These are phyloP conservation scores for Nysson spinosus DNA, from an alignment of 2,888 invertebrate genomes.

Conservation along the genomic window DNA sequence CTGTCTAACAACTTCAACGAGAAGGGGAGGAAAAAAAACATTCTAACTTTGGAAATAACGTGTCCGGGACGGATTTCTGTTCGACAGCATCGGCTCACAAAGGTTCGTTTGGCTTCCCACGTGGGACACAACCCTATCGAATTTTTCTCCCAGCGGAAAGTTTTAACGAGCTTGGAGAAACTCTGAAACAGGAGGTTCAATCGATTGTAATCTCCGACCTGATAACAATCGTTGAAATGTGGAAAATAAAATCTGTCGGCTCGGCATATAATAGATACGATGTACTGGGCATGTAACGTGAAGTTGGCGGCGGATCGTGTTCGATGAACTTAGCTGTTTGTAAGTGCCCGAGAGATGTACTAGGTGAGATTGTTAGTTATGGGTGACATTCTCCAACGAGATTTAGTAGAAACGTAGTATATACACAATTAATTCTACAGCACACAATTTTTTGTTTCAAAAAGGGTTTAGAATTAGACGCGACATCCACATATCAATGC, in stretches of 20 bases:
- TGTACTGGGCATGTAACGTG: constrained; percentile 32
- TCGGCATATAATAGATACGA: constrained; percentile 17
- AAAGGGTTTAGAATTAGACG: too few relatives aligned
- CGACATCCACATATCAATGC: too few relatives aligned
- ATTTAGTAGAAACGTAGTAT: too few relatives aligned
- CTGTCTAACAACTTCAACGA: background rate
- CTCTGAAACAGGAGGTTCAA: constrained; percentile 33
- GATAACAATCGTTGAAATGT: constrained; percentile 25
- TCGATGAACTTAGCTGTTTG: too few relatives aligned
- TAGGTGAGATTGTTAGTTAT: too few relatives aligned
- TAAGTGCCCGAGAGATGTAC: too few relatives aligned
- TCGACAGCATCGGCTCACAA: constrained; percentile 8
- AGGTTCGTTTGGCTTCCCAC: background rate
- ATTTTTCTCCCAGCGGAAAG: constrained; percentile 4
- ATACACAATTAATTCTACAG: too few relatives aligned
- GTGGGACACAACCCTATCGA: background rate
- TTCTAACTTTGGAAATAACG: constrained; percentile 10
- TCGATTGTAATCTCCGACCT: constrained; percentile 22
- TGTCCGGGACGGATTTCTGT: constrained; percentile 18
- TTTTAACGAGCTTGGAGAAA: constrained; percentile 43
- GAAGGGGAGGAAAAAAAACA: constrained; percentile 1
- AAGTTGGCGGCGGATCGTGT: too few relatives aligned
- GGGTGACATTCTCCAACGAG: too few relatives aligned
- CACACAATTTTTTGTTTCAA: too few relatives aligned
- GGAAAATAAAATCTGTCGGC: constrained; percentile 38